A percentile compares a stretch with the other conserved stretches of the same genome.
These are phyloP conservation scores for Halictus quadricinctus DNA, from an alignment of 2,888 invertebrate genomes.

Conservation along the genomic window DNA sequence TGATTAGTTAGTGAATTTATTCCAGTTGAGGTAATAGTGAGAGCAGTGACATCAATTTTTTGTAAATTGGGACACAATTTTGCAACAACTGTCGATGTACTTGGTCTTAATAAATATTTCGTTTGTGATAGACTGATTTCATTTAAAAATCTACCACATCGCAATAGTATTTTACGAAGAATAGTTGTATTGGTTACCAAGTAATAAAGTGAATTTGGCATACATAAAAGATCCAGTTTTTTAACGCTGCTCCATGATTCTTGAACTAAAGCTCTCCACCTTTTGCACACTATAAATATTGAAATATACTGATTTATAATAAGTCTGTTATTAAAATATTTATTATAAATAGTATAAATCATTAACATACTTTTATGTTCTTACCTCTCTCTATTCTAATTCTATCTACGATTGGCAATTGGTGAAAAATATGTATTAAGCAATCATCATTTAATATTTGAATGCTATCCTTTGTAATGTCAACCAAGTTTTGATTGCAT, in stretches of 20 bases:
- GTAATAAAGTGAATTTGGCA: slow-evolving; percentile 36
- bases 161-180: slow-evolving; percentile 83
- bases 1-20: slow-evolving; percentile 82
- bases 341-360: background rate
- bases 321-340: slow-evolving; percentile 9
- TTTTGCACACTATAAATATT: slow-evolving; percentile 83
- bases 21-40: slow-evolving; percentile 84
- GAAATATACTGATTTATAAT: background rate
- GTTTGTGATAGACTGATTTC: slow-evolving; percentile 84
- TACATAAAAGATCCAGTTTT: slow-evolving; percentile 71
- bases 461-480: slow-evolving; percentile 73
- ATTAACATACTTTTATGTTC: slow-evolving; percentile 7
- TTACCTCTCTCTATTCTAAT: slow-evolving; percentile 84
- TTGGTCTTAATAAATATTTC: slow-evolving; percentile 83
- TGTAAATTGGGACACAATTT: slow-evolving; percentile 85
- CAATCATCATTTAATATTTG: slow-evolving; percentile 85
- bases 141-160: slow-evolving; percentile 83
- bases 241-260: slow-evolving; percentile 83
- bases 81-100: slow-evolving; percentile 84
- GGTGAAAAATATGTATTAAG: slow-evolving; percentile 83
- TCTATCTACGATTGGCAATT: slow-evolving; percentile 84
- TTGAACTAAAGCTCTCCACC: slow-evolving; percentile 84
- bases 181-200: slow-evolving; percentile 65
- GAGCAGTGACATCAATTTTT: slow-evolving; percentile 83
- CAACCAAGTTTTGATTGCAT: slow-evolving; percentile 60